Evolutionary conservation across 2,113 vertebrate genomes (phyloP), one percentile per base, ranked within the genome.

Genomic region (Calonectris borealis): DNA sequence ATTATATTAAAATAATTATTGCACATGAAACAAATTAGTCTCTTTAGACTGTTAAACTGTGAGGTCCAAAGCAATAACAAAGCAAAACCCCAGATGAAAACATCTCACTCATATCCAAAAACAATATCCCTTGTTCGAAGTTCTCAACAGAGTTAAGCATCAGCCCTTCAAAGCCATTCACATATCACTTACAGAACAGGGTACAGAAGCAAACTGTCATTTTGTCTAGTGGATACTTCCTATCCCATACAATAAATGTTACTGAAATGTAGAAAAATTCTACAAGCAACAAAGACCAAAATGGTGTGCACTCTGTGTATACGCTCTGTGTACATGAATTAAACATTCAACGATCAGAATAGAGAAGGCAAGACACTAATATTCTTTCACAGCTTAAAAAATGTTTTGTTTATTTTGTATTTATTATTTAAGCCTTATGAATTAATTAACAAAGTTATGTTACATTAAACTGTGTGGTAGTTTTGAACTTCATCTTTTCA

Each of bases 271-370:
- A 81, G 31, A 46, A 49, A 80, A 82, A 38, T n/a, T 76, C 57
- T 62, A 7, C 14, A 36, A 10, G 26, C 25, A 72, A 24, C 20
- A 57, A 57, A 72, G 36, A 83, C 6, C 11, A 31, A 69, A 86
- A 26, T 1, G 3, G 7, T 2, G 0, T 9, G 2, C 13, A 25
- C 1, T 71, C 24, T 11, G 1, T 58, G 10, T 38, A 10, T 20
- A 27, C 6, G 24, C 4, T 57, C 32, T 51, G 7, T 61, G 42
- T 55, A 20, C 24, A 29, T n/a, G 29, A 73, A 81, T 51, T 78
- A 82, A 79, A 52, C 26, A 42, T 31, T 10, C 5, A 87, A 24
- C 36, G 26, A 19, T 48, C 32, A 32, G 6, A 71, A 42, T 7
- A 93, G 8, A 77, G 34, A 94, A 93, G 78, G 46, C 24, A 91